A percentile compares a stretch with the other conserved stretches of the same genome.
Evolutionary conservation across 1,140 invertebrate genomes (phyloP).

Genomic region (Adoxophyes honmai): DNA sequence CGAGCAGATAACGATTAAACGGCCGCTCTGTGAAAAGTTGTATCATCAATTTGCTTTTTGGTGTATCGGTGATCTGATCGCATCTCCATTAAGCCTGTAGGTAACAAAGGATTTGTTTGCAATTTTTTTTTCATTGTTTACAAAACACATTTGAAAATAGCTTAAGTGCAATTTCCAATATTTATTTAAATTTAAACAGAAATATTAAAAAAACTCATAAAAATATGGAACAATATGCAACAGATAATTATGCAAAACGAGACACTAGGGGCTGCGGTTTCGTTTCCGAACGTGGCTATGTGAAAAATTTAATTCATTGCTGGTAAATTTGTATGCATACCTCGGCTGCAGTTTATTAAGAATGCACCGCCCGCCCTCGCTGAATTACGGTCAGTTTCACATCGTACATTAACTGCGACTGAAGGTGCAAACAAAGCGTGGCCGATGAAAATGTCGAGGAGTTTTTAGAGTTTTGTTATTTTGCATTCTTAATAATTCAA

Average conservation of each 20-base stretch:
- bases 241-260: slow-evolving; percentile 22
- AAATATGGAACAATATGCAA: not conserved
- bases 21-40: slow-evolving; percentile 5
- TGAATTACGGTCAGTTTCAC: slow-evolving; percentile 40
- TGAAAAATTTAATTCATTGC: slow-evolving; percentile 56
- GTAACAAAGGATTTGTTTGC: no score
- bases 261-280: slow-evolving; percentile 19
- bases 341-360: slow-evolving; percentile 48
- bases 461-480: no score
- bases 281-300: slow-evolving; percentile 38
- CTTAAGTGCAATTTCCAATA: no score
- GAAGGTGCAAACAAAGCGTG: not conserved
- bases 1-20: slow-evolving; percentile 13
- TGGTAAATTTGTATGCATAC: slow-evolving; percentile 51
- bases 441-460: not conserved
- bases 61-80: no score
- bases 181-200: no score
- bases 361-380: slow-evolving; percentile 38
- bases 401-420: slow-evolving; percentile 24
- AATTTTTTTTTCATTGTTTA: no score
- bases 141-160: no score
- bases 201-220: no score
- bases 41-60: slow-evolving; percentile 5
- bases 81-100: no score
- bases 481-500: no score